A percentile compares a stretch with the other conserved stretches of the same genome.
Conservation (phyloP, 2,113 vertebrate species). For the Colistium nudipinnis region DNA sequence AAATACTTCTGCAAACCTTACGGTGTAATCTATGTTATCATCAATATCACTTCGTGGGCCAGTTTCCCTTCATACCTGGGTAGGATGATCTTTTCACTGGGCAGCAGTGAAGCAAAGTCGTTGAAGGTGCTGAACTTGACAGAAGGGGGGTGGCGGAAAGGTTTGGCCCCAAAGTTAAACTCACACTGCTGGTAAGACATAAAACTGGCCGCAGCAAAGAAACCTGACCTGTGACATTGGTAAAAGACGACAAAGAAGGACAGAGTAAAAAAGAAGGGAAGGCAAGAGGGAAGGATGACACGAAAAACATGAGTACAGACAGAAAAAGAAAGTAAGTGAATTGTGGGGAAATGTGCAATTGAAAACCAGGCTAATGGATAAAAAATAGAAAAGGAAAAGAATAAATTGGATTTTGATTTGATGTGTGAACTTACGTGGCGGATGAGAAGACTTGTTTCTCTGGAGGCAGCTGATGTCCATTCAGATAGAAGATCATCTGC, state of each 20-base stretch:
- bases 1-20: too few species aligned
- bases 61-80: slow-evolving; percentile 85
- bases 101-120: slow-evolving; percentile 91
- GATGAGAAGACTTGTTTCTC: slow-evolving; percentile 99
- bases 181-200: slow-evolving; percentile 99
- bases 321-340: neutral
- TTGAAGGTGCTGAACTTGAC: slow-evolving; percentile 99
- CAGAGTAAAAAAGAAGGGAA: neutral
- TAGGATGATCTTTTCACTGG: slow-evolving; percentile 97
- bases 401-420: neutral
- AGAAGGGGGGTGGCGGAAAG: slow-evolving; percentile 94
- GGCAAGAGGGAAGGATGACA: neutral
- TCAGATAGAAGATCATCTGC: slow-evolving; percentile 98
- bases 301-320: neutral
- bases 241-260: neutral
- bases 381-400: neutral
- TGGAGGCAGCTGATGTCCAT: slow-evolving; percentile 95
- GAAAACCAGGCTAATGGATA: neutral
- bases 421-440: slow-evolving; percentile 86
- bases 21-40: neutral
- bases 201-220: slow-evolving; percentile 98
- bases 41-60: too few species aligned
- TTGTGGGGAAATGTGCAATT: too few species aligned
- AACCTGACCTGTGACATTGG: slow-evolving; percentile 87
- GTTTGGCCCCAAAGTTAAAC: slow-evolving; percentile 98